Base-by-base conservation (phyloP, 1,140 invertebrate species). In the Dufourea novaeangliae region DNA sequence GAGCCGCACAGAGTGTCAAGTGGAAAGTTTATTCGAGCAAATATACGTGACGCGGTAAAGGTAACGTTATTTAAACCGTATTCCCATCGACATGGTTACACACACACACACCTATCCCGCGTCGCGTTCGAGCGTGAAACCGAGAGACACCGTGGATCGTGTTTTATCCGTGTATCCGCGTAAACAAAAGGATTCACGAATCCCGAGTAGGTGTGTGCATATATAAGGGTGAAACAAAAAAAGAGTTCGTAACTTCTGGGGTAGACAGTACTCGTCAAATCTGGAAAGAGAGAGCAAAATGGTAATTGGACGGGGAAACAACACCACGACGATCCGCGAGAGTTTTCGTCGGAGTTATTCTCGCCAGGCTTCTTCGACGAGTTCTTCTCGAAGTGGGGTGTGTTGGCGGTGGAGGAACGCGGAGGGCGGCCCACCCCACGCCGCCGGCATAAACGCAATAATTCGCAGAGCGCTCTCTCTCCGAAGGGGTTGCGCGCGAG, bases 381-480 rank as follows among this genome's bases (percentile, higher is more conserved):
- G 57, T 56, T 34, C 29, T 56, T 32, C 27, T 2, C 34, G 39
- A n/a, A 5, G 0, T 3, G 44, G 44, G 17, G 17, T 4, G 3
- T 25, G 57, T 56, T 29, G 8, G 17, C 34, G 50, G 22, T 32
- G 32, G 39, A 27, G 29, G 44, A 63, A 46, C 17, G 39, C 41
- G 12, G 56, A 75, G 56, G 71, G 29, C 46, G 61, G 11, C 32
- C 54, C 46, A 29, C 50, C 46, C 50, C 70, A 44, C 57, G 25
- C 79, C 77, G 61, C 70, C 72, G 79, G 81, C 87, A 87, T 90
- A 91, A 92, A 92, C 90, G 91, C 88, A 92, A 92, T 92, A 92
- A 92, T 92, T 88, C 88, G 82, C 78, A 85, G 86, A n/a, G n/a
- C 56, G 83, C 85, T 86, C n/a, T n/a, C n/a, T n/a, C n/a, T n/a